Percentiles rank a stretch among this genome's conserved stretches.
phyloP scores from a whole-genome alignment of 2,888 invertebrate genomes.

The Unio delphinus region DNA sequence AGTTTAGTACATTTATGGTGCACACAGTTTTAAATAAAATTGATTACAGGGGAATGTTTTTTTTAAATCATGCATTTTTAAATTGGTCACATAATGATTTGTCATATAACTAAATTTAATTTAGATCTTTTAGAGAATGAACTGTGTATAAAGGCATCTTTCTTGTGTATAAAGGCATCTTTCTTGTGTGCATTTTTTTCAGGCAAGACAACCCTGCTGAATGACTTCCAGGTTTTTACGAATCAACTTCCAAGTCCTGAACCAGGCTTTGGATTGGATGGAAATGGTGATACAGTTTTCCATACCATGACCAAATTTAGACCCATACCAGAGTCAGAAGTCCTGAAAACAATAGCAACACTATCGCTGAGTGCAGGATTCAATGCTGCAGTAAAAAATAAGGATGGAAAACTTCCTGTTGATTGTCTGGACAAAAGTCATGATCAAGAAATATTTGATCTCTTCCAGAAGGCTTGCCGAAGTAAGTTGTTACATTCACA shows the following conservation, averaged over 20 bases:
- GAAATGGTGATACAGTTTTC: conserved; percentile 29
- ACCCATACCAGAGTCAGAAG: conserved; percentile 17
- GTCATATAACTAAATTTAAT: too few relatives aligned
- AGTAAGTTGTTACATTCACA: conserved; percentile 9
- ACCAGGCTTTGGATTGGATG: background rate
- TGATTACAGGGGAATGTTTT: too few relatives aligned
- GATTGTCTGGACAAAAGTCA: conserved; percentile 35
- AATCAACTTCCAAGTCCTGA: too few relatives aligned
- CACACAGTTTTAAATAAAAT: too few relatives aligned
- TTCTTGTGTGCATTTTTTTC: background rate
- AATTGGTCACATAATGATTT: too few relatives aligned
- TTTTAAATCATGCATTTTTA: too few relatives aligned
- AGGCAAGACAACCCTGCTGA: conserved; percentile 15
- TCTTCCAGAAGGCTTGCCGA: conserved; percentile 17
- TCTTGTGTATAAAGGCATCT: too few relatives aligned
- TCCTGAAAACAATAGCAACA: conserved; percentile 21
- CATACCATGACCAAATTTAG: conserved; percentile 34
- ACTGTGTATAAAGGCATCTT: too few relatives aligned
- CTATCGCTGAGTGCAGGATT: conserved; percentile 32
- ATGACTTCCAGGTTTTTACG: conserved; percentile 2
- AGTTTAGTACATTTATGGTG: too few relatives aligned
- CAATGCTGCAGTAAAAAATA: conserved; percentile 25
- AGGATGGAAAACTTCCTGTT: conserved; percentile 23
- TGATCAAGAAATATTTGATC: conserved; percentile 20
- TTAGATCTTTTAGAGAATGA: too few relatives aligned